Evolutionary conservation across 1,140 invertebrate genomes (phyloP).

Genomic region (Euura lappo): DNA sequence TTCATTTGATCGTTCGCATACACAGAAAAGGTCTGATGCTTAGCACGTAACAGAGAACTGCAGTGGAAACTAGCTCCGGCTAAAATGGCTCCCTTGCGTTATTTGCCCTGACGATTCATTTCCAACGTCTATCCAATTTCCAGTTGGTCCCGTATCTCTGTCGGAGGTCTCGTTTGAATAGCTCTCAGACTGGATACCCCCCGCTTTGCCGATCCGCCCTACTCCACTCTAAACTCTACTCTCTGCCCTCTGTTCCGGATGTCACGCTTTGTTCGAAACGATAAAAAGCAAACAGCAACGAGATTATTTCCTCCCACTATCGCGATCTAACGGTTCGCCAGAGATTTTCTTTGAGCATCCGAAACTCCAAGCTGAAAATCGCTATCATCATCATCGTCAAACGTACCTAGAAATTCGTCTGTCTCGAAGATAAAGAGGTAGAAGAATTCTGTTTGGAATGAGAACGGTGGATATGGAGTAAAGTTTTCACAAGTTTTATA

Average conservation of each 20-base stretch:
- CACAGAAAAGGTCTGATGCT: too few relatives aligned
- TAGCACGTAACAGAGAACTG: too few relatives aligned
- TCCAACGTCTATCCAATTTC: conserved; percentile 48
- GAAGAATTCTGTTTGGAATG: too few relatives aligned
- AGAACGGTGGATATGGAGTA: conserved; percentile 31
- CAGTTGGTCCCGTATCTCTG: conserved; percentile 23
- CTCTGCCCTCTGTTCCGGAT: too few relatives aligned
- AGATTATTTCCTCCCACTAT: conserved; percentile 5
- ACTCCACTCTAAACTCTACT: not conserved
- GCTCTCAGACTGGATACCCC: conserved; percentile 8
- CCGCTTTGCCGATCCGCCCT: not conserved
- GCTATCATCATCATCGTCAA: too few relatives aligned
- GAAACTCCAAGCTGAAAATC: too few relatives aligned
- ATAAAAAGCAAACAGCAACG: conserved; percentile 38
- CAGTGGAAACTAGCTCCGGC: too few relatives aligned
- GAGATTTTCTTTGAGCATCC: too few relatives aligned
- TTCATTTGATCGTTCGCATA: too few relatives aligned
- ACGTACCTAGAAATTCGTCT: too few relatives aligned
- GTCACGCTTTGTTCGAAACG: conserved; percentile 32
- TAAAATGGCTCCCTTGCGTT: conserved; percentile 19
- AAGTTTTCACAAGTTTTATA: conserved; percentile 29
- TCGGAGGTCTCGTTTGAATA: conserved; percentile 34
- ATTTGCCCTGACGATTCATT: conserved; percentile 49
- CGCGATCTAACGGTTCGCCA: too few relatives aligned
- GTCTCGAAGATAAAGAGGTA: too few relatives aligned